phyloP scores from a whole-genome alignment of 2,888 invertebrate species.

The Archips crataeganus region DNA sequence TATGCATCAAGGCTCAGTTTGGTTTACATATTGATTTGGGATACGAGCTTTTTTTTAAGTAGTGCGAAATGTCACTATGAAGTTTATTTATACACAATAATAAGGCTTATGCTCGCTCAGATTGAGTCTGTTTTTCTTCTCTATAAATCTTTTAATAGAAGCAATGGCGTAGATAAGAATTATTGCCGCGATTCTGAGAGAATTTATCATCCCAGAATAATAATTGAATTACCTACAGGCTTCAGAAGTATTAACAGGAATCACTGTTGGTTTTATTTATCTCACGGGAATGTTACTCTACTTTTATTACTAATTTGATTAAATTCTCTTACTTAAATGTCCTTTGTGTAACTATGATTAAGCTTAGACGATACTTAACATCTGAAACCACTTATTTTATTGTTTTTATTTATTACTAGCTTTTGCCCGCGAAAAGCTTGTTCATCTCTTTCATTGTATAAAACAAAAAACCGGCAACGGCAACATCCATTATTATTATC shows the following conservation, averaged over 20 bases:
- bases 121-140: constrained; percentile 25
- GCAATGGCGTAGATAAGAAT: constrained; percentile 43
- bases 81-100: constrained; percentile 44
- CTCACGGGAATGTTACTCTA: not conserved
- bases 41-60: too few species aligned
- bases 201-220: constrained; percentile 37
- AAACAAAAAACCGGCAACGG: too few species aligned
- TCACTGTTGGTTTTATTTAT: not conserved
- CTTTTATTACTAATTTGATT: not conserved
- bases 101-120: not conserved
- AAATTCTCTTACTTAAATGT: not conserved
- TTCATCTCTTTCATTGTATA: too few species aligned
- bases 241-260: constrained; percentile 10
- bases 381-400: too few species aligned
- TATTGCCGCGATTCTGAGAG: constrained; percentile 28
- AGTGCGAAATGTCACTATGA: constrained; percentile 59
- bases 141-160: constrained; percentile 26
- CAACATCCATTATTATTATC: too few species aligned
- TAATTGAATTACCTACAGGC: constrained; percentile 32
- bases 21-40: too few species aligned
- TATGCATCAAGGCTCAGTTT: too few species aligned
- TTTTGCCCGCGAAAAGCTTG: too few species aligned
- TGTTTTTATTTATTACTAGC: too few species aligned
- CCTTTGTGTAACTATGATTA: not conserved
- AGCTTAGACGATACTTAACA: too few species aligned